phyloP scores from a whole-genome alignment of 2,888 invertebrate genomes.

The Eristalinus sepulchralis region DNA sequence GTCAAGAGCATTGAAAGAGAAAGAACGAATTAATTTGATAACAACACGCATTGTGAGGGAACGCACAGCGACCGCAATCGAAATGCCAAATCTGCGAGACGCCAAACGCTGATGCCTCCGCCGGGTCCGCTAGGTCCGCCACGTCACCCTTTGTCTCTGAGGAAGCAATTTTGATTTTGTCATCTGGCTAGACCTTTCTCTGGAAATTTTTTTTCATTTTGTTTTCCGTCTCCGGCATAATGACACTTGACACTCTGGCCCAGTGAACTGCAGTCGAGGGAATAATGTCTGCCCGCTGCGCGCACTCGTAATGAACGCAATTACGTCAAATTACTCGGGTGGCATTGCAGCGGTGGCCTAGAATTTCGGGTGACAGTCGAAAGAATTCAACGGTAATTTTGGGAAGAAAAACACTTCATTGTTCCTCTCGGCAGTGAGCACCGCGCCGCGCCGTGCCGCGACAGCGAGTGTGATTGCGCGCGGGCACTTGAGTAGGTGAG shows the following conservation, averaged over 20 bases:
- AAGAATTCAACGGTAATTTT: constrained; percentile 37
- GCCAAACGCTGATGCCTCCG: background rate
- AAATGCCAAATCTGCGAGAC: constrained; percentile 13
- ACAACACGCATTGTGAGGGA: constrained; percentile 39
- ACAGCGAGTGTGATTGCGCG: background rate
- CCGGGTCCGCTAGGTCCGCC: no score
- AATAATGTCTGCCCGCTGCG: background rate
- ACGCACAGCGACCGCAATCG: background rate
- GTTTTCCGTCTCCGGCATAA: background rate
- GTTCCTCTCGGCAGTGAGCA: background rate
- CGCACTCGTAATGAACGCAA: constrained; percentile 38
- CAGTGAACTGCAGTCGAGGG: background rate
- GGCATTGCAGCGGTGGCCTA: constrained; percentile 29
- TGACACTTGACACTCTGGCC: background rate
- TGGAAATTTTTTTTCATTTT: background rate
- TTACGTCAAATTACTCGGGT: constrained; percentile 35
- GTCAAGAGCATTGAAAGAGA: background rate
- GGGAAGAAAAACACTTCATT: constrained; percentile 11
- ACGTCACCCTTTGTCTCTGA: background rate
- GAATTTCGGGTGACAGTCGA: constrained; percentile 38
- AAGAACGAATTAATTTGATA: constrained; percentile 29
- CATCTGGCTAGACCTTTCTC: background rate
- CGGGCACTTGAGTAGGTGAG: background rate
- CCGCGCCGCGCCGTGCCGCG: no score
- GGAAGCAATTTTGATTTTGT: background rate